Evolutionary conservation across 2,888 invertebrate species (phyloP).

Genomic region (Sarcophaga carnaria): DNA sequence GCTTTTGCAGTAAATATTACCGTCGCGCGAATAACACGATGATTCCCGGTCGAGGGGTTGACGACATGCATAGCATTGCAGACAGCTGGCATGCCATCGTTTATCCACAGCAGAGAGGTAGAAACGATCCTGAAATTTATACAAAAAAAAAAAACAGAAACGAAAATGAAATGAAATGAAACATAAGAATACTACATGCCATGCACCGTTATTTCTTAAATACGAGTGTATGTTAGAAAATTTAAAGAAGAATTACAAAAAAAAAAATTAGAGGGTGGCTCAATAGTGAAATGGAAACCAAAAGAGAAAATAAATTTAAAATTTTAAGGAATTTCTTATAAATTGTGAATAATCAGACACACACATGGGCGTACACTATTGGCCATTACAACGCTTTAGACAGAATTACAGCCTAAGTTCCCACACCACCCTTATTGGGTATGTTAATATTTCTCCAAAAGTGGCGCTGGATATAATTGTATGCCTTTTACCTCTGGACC

Average conservation of each 20-base stretch:
- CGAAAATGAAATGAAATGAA: constrained; percentile 41
- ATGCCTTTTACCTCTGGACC: too few relatives aligned
- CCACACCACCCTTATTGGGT: too few relatives aligned
- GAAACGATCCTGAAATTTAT: constrained; percentile 87
- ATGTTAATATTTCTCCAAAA: too few relatives aligned
- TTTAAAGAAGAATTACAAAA: neutral
- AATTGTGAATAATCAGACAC: too few relatives aligned
- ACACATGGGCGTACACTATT: too few relatives aligned
- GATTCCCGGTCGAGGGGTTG: constrained; percentile 94
- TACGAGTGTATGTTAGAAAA: neutral
- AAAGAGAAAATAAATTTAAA: too few relatives aligned
- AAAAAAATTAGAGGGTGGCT: neutral
- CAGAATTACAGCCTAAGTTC: too few relatives aligned
- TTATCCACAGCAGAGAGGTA: constrained; percentile 95
- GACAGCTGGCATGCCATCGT: constrained; percentile 95
- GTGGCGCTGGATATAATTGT: too few relatives aligned
- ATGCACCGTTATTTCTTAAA: constrained; percentile 40
- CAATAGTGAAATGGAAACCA: too few relatives aligned
- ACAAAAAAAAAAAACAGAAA: constrained; percentile 48
- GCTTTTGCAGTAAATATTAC: constrained; percentile 97
- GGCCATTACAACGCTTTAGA: too few relatives aligned
- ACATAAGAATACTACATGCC: constrained; percentile 19
- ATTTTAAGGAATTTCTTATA: too few relatives aligned
- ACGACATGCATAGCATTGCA: constrained; percentile 95
- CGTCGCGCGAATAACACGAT: constrained; percentile 95